phyloP scores from a whole-genome alignment of 2,113 vertebrate genomes.

The Sylvilagus bachmani region DNA sequence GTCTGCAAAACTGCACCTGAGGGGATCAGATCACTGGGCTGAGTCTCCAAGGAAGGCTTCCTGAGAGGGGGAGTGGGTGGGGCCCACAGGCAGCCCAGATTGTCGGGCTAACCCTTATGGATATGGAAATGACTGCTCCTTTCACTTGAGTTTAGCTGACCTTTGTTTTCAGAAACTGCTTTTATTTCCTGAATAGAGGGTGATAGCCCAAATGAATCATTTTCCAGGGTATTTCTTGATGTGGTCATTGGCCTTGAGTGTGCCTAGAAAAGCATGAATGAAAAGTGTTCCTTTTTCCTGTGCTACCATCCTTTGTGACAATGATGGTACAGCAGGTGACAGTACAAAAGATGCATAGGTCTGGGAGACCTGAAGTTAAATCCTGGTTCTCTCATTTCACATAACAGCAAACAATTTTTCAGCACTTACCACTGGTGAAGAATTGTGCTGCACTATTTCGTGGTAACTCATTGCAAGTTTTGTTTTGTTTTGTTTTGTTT shows the following conservation, averaged over 20 bases:
- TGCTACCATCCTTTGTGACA: background rate
- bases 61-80: background rate
- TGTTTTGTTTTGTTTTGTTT: background rate
- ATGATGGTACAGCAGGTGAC: background rate
- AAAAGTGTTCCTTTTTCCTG: background rate
- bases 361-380: background rate
- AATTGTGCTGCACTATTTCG: background rate
- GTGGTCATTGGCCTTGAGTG: background rate
- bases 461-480: background rate
- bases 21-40: too few species aligned
- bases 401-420: background rate
- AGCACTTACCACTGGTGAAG: background rate
- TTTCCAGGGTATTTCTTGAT: background rate
- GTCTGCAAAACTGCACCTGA: too few species aligned
- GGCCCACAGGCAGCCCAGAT: background rate
- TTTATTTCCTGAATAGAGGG: slow-evolving; percentile 9
- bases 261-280: background rate
- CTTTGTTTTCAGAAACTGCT: background rate
- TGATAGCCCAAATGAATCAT: background rate
- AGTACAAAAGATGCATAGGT: background rate
- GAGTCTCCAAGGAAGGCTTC: too few species aligned
- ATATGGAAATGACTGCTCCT: background rate
- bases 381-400: background rate
- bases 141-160: background rate
- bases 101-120: background rate